A percentile compares a stretch with the other conserved stretches of the same genome.
Evolutionary conservation across 2,113 vertebrate genomes (phyloP).

Genomic region (Trinectes maculatus): DNA sequence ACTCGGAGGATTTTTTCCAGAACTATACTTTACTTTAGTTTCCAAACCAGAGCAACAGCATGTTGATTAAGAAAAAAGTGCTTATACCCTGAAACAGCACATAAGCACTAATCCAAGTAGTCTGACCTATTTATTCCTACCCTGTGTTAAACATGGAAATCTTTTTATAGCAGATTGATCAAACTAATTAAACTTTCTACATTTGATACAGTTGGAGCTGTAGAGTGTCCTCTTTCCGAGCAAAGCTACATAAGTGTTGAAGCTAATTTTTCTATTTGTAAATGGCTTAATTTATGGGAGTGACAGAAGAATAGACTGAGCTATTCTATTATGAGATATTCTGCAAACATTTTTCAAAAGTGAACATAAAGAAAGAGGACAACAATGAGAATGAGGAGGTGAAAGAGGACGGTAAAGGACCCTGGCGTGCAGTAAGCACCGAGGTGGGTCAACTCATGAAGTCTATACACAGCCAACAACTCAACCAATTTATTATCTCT

Average conservation of each 20-base stretch:
- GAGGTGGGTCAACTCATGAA: conserved; percentile 44
- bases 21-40: no score
- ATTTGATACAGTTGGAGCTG: no score
- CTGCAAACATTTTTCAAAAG: neutral
- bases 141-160: no score
- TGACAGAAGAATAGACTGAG: neutral
- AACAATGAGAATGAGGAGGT: neutral
- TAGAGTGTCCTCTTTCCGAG: no score
- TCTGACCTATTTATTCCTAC: neutral
- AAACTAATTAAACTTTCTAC: neutral
- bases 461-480: conserved; percentile 55
- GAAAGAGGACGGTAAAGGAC: neutral
- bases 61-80: no score
- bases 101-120: neutral
- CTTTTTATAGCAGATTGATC: neutral
- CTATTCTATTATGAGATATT: neutral
- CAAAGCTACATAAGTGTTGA: neutral
- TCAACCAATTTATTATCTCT: conserved; percentile 68
- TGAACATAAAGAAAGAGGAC: neutral
- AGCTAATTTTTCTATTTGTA: neutral
- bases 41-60: no score
- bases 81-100: no score
- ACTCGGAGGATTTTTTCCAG: no score
- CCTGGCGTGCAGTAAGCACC: conserved; percentile 21
- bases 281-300: neutral